A percentile compares a stretch with the other conserved stretches of the same genome.
Conservation (phyloP, 2,113 vertebrate species). For the Oncorhynchus clarkii region DNA sequence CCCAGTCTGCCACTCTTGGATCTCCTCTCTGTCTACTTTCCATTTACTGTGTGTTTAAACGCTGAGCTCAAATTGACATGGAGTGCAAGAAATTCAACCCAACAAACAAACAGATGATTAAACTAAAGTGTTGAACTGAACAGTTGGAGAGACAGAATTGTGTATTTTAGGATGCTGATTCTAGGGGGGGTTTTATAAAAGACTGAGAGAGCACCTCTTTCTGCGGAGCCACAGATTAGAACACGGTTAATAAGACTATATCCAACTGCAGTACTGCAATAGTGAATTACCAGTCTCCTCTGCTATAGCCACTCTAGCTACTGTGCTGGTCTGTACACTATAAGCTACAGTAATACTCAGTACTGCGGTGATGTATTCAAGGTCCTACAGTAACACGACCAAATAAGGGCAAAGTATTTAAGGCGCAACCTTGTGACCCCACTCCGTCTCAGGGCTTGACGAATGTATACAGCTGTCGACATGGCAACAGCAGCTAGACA, state of each 20-base stretch:
- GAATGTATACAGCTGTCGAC: conserved; percentile 9
- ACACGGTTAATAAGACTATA: neutral
- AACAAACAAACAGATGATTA: too few species aligned
- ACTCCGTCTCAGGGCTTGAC: neutral
- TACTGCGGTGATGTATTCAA: neutral
- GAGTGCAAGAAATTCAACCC: too few species aligned
- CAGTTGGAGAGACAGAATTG: too few species aligned
- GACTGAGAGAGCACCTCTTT: neutral
- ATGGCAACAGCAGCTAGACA: conserved; percentile 12
- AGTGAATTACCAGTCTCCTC: too few species aligned
- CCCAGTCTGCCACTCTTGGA: neutral
- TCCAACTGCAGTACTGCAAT: neutral
- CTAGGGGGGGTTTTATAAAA: neutral
- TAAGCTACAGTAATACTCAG: neutral
- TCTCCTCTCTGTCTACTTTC: conserved; percentile 7
- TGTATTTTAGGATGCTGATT: too few species aligned
- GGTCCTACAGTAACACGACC: neutral
- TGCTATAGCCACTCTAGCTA: too few species aligned
- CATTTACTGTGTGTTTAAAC: neutral
- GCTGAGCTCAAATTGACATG: neutral
- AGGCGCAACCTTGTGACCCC: neutral
- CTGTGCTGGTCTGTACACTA: too few species aligned
- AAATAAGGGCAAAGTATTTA: conserved; percentile 17
- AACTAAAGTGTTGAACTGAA: too few species aligned
- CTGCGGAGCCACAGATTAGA: conserved; percentile 7